These are phyloP conservation scores for Tor tambroides DNA, from an alignment of 2,113 vertebrate species.

Conservation along the genomic window DNA sequence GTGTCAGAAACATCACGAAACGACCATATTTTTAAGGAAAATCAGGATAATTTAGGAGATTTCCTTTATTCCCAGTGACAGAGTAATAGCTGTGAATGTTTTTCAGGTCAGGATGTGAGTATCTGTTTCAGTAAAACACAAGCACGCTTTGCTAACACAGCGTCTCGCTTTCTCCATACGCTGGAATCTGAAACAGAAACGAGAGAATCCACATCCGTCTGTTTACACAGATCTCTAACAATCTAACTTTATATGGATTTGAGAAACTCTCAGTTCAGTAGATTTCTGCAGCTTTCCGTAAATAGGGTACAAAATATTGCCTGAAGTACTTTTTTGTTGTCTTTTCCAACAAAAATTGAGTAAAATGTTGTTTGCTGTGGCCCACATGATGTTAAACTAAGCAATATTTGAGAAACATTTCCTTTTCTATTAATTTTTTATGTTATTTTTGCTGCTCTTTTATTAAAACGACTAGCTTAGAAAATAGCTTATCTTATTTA, in stretches of 20 bases:
- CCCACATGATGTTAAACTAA: not conserved
- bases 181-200: slow-evolving; percentile 12
- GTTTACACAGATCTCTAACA: slow-evolving; percentile 23
- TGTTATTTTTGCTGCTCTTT: too few species aligned
- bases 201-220: not conserved
- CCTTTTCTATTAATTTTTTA: not conserved
- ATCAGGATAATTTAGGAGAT: not conserved
- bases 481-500: too few species aligned
- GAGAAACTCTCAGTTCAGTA: not conserved
- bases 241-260: not conserved
- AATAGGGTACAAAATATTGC: not conserved
- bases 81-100: not conserved
- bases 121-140: slow-evolving; percentile 2
- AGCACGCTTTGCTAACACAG: not conserved
- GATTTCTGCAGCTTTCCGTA: not conserved
- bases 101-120: slow-evolving; percentile 8
- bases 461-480: too few species aligned
- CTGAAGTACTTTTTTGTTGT: not conserved
- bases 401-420: not conserved
- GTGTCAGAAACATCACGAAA: not conserved
- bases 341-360: not conserved
- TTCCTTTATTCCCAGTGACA: not conserved
- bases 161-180: not conserved
- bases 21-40: not conserved
- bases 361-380: not conserved